A percentile compares a stretch with the other conserved stretches of the same genome.
phyloP scores from a whole-genome alignment of 2,888 invertebrate genomes.

The Clitarchus hookeri region DNA sequence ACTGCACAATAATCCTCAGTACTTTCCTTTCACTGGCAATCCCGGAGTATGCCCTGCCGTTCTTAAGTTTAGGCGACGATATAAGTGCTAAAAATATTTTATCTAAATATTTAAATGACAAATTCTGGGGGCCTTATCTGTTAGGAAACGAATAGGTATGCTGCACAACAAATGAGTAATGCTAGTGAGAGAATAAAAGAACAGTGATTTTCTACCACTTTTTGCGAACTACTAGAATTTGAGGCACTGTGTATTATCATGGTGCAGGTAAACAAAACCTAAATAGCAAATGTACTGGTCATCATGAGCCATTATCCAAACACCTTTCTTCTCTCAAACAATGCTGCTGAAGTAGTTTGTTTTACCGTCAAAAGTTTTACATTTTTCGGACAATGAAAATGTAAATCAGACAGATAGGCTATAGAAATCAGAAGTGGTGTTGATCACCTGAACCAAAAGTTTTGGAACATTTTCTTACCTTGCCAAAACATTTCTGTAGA shows the following conservation, averaged over 20 bases:
- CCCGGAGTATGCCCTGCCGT: not conserved
- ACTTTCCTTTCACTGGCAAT: not conserved
- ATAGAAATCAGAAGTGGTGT: not conserved
- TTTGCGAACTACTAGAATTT: not conserved
- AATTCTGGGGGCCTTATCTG: not conserved
- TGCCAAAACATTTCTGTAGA: conserved; percentile 24
- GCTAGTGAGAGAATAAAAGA: not conserved
- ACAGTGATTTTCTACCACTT: not conserved
- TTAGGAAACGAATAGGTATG: not conserved
- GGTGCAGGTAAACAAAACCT: too few species aligned
- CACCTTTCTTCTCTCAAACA: not conserved
- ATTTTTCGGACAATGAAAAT: not conserved
- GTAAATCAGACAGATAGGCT: not conserved
- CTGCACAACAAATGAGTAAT: not conserved
- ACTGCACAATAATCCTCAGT: not conserved
- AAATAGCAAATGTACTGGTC: too few species aligned
- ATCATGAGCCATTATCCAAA: not conserved
- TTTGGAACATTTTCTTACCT: not conserved
- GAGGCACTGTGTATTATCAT: not conserved
- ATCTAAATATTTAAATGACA: not conserved
- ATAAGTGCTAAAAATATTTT: not conserved
- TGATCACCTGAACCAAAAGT: not conserved
- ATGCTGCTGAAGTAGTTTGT: not conserved
- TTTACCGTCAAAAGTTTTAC: not conserved
- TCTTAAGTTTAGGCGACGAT: not conserved